Evolutionary conservation across 2,113 vertebrate species (phyloP).

Genomic region (Oryzias woworae): DNA sequence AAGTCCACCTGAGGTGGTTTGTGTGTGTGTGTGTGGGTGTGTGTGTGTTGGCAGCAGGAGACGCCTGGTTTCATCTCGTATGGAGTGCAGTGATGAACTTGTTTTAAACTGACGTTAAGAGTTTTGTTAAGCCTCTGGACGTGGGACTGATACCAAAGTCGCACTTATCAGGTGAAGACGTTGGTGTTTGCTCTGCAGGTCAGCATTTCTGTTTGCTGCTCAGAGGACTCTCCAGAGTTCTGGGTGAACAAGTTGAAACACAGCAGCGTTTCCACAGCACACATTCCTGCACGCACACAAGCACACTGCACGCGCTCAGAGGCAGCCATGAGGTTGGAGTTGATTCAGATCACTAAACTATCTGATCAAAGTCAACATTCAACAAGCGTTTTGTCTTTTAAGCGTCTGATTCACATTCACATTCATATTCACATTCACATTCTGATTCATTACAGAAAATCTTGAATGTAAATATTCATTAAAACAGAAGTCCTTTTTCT

Average conservation of each 20-base stretch:
- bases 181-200: not conserved
- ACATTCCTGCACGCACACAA: slow-evolving; percentile 46
- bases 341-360: not conserved
- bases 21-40: not conserved
- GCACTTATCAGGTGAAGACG: not conserved
- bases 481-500: too few relatives aligned
- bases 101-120: too few relatives aligned
- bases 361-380: too few relatives aligned
- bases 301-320: not conserved
- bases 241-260: slow-evolving; percentile 57
- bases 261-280: slow-evolving; percentile 4
- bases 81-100: not conserved
- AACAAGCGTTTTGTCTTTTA: too few relatives aligned
- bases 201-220: not conserved
- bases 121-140: too few relatives aligned
- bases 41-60: too few relatives aligned
- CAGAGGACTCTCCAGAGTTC: slow-evolving; percentile 7
- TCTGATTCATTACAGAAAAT: too few relatives aligned
- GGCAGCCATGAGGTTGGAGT: not conserved
- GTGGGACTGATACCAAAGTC: too few relatives aligned
- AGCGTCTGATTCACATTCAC: not conserved
- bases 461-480: too few relatives aligned
- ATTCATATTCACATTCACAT: too few relatives aligned
- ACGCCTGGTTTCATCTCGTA: not conserved
- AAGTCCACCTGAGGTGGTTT: slow-evolving; percentile 23